Evolutionary conservation across 2,888 invertebrate genomes (phyloP), one percentile per base, ranked within the genome.

Genomic region (Polietes domitor): DNA sequence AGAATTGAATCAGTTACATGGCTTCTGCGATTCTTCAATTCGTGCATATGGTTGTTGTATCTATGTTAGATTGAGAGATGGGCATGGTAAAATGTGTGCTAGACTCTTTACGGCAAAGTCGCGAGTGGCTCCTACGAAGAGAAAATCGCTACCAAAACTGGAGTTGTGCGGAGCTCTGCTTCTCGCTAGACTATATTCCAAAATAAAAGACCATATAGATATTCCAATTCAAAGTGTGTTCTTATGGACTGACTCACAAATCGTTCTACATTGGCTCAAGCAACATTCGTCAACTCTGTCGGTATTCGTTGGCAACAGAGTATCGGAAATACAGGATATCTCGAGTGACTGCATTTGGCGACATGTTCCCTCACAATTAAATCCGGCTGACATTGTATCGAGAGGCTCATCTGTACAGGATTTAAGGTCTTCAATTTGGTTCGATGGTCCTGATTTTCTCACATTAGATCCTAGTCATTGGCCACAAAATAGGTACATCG

Each of bases 361-460:
- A 47, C 79, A 85, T 53, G 83, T 85, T 1, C 86, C 80, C 32
- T 78, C 79, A 10, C 37, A 80, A 3, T 47, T 21, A 43, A 85
- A 85, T 53, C 79, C 83, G 26, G 85, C 80, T 0, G 84, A 86
- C 41, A 24, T 83, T 15, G 83, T 78, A 4, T 82, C 85, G 9
- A 37, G 85, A 10, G 83, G 84, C 21, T 63, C 75, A 37, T 58
- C 78, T 32, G 78, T 70, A 24, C 55, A 72, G 24, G 83, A 82
- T n/a, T 63, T 83, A 15, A 7, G 9, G 0, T 43, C 71, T n/a
- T 77, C 77, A 24, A 77, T 80, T 26, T 86, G 84, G 82, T 80
- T 74, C 12, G 68, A 19, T 17, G 82, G 84, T 12, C 82, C 84
- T 21, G 21, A 26, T 1, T 84, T 81, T 76, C 72, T 84, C 6